Conservation (phyloP, 2,797 vertebrate species). For the Chelonia mydas region DNA sequence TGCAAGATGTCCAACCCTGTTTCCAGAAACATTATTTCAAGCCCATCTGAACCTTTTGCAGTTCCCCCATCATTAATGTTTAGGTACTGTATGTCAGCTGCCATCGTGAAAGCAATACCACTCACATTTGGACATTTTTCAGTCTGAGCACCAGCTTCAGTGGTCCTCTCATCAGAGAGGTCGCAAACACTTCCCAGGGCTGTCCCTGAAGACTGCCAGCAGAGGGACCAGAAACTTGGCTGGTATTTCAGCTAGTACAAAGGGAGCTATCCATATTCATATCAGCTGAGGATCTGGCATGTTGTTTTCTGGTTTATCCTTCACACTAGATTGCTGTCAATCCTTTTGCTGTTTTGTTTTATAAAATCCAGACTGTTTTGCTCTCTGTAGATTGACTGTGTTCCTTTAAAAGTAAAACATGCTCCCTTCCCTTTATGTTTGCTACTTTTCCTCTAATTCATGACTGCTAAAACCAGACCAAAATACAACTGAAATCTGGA, state of each 20-base stretch:
- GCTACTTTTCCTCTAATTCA: rapidly evolving
- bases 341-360: not conserved
- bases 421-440: rapidly evolving
- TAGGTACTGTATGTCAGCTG: not conserved
- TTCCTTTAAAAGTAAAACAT: not conserved
- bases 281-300: rapidly evolving
- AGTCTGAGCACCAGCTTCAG: not conserved
- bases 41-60: not conserved
- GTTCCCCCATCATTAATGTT: not conserved
- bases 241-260: rapidly evolving
- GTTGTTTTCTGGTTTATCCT: rapidly evolving
- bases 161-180: not conserved
- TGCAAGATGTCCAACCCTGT: rapidly evolving
- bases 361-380: not conserved
- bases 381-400: rapidly evolving
- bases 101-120: rapidly evolving
- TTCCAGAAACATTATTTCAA: not conserved
- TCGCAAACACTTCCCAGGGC: not conserved
- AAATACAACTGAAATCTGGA: not conserved
- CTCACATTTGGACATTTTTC: not conserved
- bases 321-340: rapidly evolving
- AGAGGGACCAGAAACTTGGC: not conserved
- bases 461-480: not conserved
- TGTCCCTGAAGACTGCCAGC: not conserved
- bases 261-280: rapidly evolving